Evolutionary conservation across 1,140 invertebrate species (phyloP).

Genomic region (Heliothis subflexa): DNA sequence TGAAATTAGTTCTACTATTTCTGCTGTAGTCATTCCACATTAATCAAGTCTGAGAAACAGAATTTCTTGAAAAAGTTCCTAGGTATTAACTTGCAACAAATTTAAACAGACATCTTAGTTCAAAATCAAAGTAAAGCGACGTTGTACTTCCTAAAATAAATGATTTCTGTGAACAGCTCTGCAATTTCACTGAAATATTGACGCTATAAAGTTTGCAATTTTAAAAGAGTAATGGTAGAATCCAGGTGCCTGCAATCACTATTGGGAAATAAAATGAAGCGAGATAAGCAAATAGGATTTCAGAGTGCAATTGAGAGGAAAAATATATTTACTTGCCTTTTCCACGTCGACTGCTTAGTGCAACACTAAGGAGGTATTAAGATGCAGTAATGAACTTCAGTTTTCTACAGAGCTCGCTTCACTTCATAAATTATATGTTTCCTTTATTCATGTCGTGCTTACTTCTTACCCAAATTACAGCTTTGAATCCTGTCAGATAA

Average conservation of each 20-base stretch:
- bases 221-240: conserved; percentile 69
- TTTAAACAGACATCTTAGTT: conserved; percentile 22
- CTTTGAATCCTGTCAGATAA: too few relatives aligned
- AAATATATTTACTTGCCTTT: conserved; percentile 42
- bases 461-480: too few relatives aligned
- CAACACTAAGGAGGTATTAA: not conserved
- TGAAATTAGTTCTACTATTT: too few relatives aligned
- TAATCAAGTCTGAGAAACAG: not conserved
- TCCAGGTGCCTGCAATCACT: conserved; percentile 68
- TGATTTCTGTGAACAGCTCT: conserved; percentile 60
- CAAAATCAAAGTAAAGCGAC: conserved; percentile 22
- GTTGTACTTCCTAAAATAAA: conserved; percentile 56
- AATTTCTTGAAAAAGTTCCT: conserved; percentile 18
- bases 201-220: conserved; percentile 70
- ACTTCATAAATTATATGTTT: not conserved
- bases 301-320: conserved; percentile 45
- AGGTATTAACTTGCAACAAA: not conserved
- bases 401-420: not conserved
- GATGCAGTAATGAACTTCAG: conserved; percentile 2
- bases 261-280: conserved; percentile 65
- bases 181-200: conserved; percentile 67
- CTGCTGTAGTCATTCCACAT: too few relatives aligned
- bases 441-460: not conserved
- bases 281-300: conserved; percentile 58
- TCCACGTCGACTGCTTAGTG: not conserved